Evolutionary conservation across 2,888 invertebrate species (phyloP), one percentile per base, ranked within the genome.

Genomic region (Torymus tubicola): DNA sequence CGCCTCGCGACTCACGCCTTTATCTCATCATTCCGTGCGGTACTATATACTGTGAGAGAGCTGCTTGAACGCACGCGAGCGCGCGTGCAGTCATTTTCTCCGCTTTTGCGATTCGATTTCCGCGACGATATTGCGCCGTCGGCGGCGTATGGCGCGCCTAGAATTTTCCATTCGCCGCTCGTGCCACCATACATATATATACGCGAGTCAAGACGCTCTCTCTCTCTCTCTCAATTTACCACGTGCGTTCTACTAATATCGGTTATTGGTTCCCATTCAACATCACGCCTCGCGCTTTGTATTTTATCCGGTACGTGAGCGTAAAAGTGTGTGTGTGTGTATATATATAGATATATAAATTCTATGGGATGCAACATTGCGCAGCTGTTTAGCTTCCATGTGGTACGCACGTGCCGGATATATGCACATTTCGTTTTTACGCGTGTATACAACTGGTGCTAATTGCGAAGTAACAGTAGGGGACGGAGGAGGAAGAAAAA

Each of bases 81-180:
- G 69, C 73, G 69, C 70, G 57, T 84, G 83, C 85, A 87, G 87
- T 88, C 87, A 88, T 89, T 89, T 89, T 89, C 88, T 86, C 87
- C 88, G 87, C 31, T 88, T 89, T 88, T 87, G 86, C 88, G 85
- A 88, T 89, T 89, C 89, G 87, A 89, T 89, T 89, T 89, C 88
- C 89, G 87, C 82, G n/a, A n/a, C 88, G 87, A 89, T 89, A 89
- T 89, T 89, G 87, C 88, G 86, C 83, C 86, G 85, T 10, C 2
- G 31, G n/a, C 12, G 50, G n/a, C n/a, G n/a, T n/a, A n/a, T 84
- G 86, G 57, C 72, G 18, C 86, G 84, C 84, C 83, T 85, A 85
- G 86, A 88, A 88, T 88, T 87, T 88, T 88, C 88, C 86, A 87
- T 87, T 88, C 84, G 86, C 86, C 85, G 80, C 84, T 80, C 74